Evolutionary conservation across 1,140 invertebrate genomes (phyloP).

Genomic region (Lordiphosa mommai): DNA sequence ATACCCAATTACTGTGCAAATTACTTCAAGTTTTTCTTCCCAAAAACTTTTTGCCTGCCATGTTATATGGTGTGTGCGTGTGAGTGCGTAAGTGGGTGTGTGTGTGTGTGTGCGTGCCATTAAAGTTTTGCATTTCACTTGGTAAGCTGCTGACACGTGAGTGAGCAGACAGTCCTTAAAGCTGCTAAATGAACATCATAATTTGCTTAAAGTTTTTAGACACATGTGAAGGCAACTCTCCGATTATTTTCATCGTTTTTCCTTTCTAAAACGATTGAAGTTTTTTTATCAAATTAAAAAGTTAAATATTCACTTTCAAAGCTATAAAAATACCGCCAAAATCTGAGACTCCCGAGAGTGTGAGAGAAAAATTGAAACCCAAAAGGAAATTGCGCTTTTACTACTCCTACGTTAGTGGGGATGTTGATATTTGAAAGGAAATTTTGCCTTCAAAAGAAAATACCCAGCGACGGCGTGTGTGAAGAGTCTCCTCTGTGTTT

Average conservation of each 20-base stretch:
- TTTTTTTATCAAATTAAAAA: too few species aligned
- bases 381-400: conserved; percentile 70
- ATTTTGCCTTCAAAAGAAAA: conserved; percentile 58
- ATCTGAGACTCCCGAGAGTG: background rate
- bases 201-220: conserved; percentile 70
- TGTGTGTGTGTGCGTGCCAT: conserved; percentile 28
- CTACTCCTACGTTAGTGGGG: conserved; percentile 38
- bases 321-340: conserved; percentile 15
- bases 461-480: conserved; percentile 20
- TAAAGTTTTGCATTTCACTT: conserved; percentile 60
- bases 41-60: conserved; percentile 41
- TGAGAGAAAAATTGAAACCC: conserved; percentile 18
- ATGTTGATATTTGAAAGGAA: conserved; percentile 57
- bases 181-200: conserved; percentile 74
- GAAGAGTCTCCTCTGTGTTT: conserved; percentile 54
- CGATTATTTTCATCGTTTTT: too few species aligned
- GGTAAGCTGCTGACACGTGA: conserved; percentile 27
- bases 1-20: conserved; percentile 79
- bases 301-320: too few species aligned
- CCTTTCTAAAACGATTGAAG: too few species aligned
- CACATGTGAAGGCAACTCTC: background rate
- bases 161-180: conserved; percentile 34
- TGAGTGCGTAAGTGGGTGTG: conserved; percentile 3
- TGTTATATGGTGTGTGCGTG: conserved; percentile 21
- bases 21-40: conserved; percentile 64